Evolutionary conservation across 1,140 invertebrate genomes (phyloP).

Genomic region (Colletes gigas): DNA sequence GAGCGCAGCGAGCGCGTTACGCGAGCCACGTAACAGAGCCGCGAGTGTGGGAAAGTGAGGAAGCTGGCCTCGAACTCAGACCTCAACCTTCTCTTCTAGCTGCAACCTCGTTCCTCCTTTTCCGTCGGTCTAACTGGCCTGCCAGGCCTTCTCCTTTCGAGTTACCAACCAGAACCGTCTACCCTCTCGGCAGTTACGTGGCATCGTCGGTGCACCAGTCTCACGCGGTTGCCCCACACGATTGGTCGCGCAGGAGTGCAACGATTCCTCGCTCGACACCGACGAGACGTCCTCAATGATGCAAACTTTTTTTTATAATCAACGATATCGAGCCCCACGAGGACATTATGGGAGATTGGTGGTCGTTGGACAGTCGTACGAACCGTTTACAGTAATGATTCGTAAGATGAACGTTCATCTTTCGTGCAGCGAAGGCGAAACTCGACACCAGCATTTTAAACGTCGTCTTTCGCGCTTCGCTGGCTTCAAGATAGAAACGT

Average conservation of each 20-base stretch:
- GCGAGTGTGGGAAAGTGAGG: slow-evolving; percentile 72
- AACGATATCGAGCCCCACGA: too few relatives aligned
- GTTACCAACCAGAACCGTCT: slow-evolving; percentile 36
- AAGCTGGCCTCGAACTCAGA: slow-evolving; percentile 73
- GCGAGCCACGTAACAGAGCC: slow-evolving; percentile 49
- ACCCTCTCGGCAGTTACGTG: slow-evolving; percentile 19
- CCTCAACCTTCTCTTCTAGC: slow-evolving; percentile 70
- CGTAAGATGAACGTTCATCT: too few relatives aligned
- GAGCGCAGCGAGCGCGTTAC: slow-evolving; percentile 49
- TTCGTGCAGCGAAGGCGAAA: too few relatives aligned
- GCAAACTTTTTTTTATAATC: too few relatives aligned
- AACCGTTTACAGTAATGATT: too few relatives aligned
- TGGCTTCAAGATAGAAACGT: too few relatives aligned
- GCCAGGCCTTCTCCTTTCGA: slow-evolving; percentile 36
- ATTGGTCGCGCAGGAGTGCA: neutral
- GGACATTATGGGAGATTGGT: too few relatives aligned
- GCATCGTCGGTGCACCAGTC: neutral
- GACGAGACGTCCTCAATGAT: too few relatives aligned
- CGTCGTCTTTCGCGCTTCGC: too few relatives aligned
- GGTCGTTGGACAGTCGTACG: too few relatives aligned
- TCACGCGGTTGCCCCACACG: neutral
- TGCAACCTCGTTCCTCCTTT: slow-evolving; percentile 51
- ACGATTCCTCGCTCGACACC: neutral
- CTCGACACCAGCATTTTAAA: too few relatives aligned
- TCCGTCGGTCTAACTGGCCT: slow-evolving; percentile 35